phyloP scores from a whole-genome alignment of 2,113 vertebrate species.

The Emberiza fucata region DNA sequence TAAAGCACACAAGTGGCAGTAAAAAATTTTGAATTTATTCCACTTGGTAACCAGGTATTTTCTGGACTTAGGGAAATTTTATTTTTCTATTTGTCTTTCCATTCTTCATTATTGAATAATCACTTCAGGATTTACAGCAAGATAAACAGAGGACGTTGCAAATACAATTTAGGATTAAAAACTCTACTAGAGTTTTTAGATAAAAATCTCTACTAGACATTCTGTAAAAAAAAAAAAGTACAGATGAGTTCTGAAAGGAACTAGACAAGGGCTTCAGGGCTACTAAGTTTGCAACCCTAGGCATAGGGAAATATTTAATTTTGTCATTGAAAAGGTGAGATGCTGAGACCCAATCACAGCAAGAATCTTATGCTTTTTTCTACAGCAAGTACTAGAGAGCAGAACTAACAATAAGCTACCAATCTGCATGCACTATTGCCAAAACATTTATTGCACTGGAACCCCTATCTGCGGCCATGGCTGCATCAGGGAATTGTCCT shows the following conservation, averaged over 20 bases:
- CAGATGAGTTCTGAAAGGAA: not conserved
- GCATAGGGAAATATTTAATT: not conserved
- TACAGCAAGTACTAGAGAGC: not conserved
- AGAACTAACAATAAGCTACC: not conserved
- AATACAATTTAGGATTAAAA: not conserved
- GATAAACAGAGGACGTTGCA: not conserved
- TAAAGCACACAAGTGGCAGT: not conserved
- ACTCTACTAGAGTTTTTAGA: no score
- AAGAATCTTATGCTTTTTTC: not conserved
- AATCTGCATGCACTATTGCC: not conserved
- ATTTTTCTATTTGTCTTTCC: not conserved
- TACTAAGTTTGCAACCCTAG: not conserved
- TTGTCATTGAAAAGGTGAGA: not conserved
- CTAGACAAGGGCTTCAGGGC: not conserved
- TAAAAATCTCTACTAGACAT: not conserved
- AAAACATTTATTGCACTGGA: not conserved
- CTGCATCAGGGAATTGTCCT: not conserved
- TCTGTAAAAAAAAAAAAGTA: not conserved
- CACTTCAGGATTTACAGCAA: not conserved
- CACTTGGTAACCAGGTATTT: not conserved
- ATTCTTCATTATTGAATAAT: not conserved
- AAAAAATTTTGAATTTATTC: not conserved
- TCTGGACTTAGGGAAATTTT: not conserved
- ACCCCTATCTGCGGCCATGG: no score
- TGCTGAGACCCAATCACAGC: not conserved